Percentiles rank a stretch among this genome's conserved stretches.
Evolutionary conservation across 1,140 invertebrate genomes (phyloP).

Genomic region (Drosophila kanapiae): DNA sequence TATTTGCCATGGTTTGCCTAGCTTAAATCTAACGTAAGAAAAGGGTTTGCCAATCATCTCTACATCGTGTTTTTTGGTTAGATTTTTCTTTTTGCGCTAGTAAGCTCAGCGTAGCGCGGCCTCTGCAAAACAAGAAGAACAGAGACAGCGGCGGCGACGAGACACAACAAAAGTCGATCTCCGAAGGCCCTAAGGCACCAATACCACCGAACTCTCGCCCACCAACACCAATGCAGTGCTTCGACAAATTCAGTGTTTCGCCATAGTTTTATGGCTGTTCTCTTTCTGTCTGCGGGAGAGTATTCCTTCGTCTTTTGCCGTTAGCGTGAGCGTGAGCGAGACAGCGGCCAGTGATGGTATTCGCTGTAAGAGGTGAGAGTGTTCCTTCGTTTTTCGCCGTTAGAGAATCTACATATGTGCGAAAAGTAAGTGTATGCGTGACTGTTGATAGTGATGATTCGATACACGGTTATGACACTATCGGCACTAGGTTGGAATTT

Average conservation of each 20-base stretch:
- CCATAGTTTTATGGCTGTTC: conserved; percentile 8
- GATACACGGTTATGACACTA: neutral
- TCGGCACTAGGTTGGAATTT: neutral
- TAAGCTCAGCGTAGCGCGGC: neutral
- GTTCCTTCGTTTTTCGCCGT: conserved; percentile 4
- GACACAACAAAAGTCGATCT: conserved; percentile 13
- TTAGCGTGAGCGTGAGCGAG: too few species aligned
- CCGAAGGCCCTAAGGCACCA: conserved; percentile 5
- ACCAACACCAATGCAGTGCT: neutral
- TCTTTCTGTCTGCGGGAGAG: neutral
- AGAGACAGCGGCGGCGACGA: neutral
- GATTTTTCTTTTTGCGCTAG: neutral
- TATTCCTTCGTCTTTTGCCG: conserved; percentile 3
- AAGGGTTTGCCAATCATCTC: neutral
- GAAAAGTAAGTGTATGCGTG: neutral
- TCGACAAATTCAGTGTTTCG: conserved; percentile 25
- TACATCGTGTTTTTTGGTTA: neutral
- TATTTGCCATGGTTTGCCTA: neutral
- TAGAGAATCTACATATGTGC: neutral
- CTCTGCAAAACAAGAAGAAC: conserved; percentile 10
- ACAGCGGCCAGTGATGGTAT: too few species aligned
- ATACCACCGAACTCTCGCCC: conserved; percentile 3
- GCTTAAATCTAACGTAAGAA: too few species aligned
- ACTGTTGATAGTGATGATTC: neutral
- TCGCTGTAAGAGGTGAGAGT: neutral